phyloP scores from a whole-genome alignment of 2,888 invertebrate species.

The Leucophora obtusa region DNA sequence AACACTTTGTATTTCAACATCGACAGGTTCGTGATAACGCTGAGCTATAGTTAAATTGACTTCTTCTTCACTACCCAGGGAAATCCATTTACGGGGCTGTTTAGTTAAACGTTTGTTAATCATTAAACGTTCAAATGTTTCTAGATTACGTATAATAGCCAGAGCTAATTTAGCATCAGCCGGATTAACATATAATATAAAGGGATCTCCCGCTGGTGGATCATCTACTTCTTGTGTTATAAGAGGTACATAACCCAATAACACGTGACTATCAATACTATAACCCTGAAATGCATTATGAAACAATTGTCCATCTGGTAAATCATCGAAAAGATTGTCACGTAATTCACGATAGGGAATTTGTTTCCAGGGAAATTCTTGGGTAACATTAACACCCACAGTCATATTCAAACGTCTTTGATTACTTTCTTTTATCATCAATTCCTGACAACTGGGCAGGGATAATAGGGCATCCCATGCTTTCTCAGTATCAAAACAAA shows the following conservation, averaged over 20 bases:
- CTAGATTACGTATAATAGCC: slow-evolving; percentile 81
- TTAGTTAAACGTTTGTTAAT: slow-evolving; percentile 82
- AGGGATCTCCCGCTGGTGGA: slow-evolving; percentile 83
- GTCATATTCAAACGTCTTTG: slow-evolving; percentile 81
- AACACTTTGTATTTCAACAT: slow-evolving; percentile 84
- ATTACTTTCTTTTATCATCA: slow-evolving; percentile 69
- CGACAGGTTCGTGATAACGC: slow-evolving; percentile 81
- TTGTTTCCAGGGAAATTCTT: slow-evolving; percentile 87
- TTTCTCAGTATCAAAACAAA: slow-evolving; percentile 68
- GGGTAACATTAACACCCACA: slow-evolving; percentile 84
- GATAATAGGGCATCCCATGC: slow-evolving; percentile 72
- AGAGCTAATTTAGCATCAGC: slow-evolving; percentile 78
- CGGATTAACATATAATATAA: slow-evolving; percentile 83
- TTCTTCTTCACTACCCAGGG: slow-evolving; percentile 84
- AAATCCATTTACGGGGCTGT: slow-evolving; percentile 81
- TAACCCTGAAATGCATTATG: slow-evolving; percentile 77
- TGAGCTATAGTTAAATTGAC: slow-evolving; percentile 81
- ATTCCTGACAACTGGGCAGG: slow-evolving; percentile 69
- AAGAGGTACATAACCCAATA: slow-evolving; percentile 85
- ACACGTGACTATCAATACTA: slow-evolving; percentile 77
- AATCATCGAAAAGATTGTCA: slow-evolving; percentile 80
- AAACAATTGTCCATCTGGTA: slow-evolving; percentile 79
- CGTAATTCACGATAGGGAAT: slow-evolving; percentile 82
- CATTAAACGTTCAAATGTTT: slow-evolving; percentile 78
- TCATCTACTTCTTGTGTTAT: slow-evolving; percentile 80